Evolutionary conservation across 2,797 vertebrate genomes (phyloP).

Genomic region (Luscinia luscinia): DNA sequence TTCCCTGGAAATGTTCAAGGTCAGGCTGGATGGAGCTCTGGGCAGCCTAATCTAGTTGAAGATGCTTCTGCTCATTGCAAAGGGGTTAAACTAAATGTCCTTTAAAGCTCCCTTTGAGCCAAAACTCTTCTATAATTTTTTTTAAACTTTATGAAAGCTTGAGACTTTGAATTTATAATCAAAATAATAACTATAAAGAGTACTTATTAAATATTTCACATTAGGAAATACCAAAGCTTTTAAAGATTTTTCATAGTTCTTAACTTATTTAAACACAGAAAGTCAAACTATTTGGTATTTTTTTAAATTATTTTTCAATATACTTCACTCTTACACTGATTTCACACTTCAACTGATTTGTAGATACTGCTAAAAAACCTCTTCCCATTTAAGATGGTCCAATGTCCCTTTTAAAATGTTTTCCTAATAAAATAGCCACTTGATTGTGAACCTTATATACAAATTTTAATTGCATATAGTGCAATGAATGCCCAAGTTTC

Average conservation of each 20-base stretch:
- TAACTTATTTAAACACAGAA: background rate
- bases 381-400: background rate
- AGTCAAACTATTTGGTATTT: background rate
- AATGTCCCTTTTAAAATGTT: background rate
- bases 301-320: background rate
- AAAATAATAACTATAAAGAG: background rate
- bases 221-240: background rate
- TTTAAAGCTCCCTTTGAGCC: background rate
- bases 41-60: background rate
- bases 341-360: background rate
- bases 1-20: background rate
- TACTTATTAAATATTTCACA: background rate
- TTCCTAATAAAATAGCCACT: slow-evolving; percentile 14
- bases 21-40: background rate
- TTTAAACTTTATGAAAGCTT: background rate
- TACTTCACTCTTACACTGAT: background rate
- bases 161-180: background rate
- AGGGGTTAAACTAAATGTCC: background rate
- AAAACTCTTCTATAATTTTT: background rate
- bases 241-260: background rate
- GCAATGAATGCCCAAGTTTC: slow-evolving; percentile 60
- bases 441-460: slow-evolving; percentile 47
- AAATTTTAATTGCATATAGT: slow-evolving; percentile 29
- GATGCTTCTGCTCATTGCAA: background rate
- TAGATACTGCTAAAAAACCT: background rate